These are phyloP conservation scores for Anoplius nigerrimus DNA, from an alignment of 2,888 invertebrate species.

Conservation along the genomic window DNA sequence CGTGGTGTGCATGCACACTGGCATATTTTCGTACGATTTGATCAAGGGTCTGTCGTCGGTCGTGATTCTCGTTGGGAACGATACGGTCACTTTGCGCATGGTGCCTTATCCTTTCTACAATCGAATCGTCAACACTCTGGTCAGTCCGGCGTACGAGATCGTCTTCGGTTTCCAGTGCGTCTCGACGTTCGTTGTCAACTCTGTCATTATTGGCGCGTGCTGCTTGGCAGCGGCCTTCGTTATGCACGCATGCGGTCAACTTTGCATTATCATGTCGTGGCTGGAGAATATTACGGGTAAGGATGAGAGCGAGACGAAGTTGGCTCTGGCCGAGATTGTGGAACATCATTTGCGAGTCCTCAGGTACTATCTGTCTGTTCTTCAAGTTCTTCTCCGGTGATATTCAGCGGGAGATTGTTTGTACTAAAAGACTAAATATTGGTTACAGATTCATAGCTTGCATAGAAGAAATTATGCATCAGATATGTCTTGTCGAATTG, in stretches of 20 bases:
- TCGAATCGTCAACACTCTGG: conserved; percentile 41
- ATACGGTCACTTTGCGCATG: conserved; percentile 35
- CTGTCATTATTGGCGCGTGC: conserved; percentile 42
- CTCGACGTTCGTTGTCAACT: conserved; percentile 41
- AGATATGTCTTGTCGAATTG: conserved; percentile 64
- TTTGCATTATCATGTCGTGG: conserved; percentile 46
- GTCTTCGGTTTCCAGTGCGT: conserved; percentile 42
- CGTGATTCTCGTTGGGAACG: conserved; percentile 29
- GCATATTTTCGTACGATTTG: conserved; percentile 45
- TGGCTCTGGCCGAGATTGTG: conserved; percentile 31
- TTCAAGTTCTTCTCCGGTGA: neutral
- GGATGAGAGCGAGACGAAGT: conserved; percentile 6
- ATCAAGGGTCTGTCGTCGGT: conserved; percentile 44
- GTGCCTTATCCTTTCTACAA: conserved; percentile 51
- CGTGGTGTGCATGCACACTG: conserved; percentile 51
- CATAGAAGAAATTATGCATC: conserved; percentile 58
- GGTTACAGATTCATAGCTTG: conserved; percentile 55
- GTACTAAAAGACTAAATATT: neutral
- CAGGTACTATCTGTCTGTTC: conserved; percentile 27
- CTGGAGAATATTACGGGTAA: conserved; percentile 6
- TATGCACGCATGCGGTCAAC: conserved; percentile 52
- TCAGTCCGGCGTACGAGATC: conserved; percentile 47
- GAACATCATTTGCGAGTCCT: conserved; percentile 37
- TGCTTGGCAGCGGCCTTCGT: conserved; percentile 47
- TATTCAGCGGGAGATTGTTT: too few species aligned